phyloP scores from a whole-genome alignment of 2,113 vertebrate species.

The Sarotherodon lohbergeri region DNA sequence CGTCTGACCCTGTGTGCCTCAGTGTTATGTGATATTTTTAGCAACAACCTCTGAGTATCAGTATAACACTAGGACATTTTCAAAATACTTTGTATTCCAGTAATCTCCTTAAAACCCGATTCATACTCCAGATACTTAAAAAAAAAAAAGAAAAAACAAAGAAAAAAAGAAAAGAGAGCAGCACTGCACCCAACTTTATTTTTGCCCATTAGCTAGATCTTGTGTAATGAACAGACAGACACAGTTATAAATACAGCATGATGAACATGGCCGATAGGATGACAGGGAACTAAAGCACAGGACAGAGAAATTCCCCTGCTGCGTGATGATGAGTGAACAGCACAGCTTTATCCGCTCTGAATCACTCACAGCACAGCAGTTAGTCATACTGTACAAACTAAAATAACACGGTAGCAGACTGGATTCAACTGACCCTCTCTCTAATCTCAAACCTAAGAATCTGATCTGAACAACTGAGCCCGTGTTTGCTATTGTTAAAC shows the following conservation, averaged over 20 bases:
- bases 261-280: background rate
- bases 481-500: background rate
- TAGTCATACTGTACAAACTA: constrained; percentile 19
- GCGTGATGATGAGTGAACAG: constrained; percentile 29
- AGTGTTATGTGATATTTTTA: background rate
- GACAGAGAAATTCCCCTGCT: constrained; percentile 27
- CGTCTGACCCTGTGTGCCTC: background rate
- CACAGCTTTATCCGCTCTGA: constrained; percentile 3
- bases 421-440: background rate
- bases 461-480: background rate
- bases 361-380: constrained; percentile 25
- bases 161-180: background rate
- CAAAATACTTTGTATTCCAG: background rate
- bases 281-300: background rate
- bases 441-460: constrained; percentile 2
- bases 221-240: background rate
- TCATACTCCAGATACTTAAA: background rate
- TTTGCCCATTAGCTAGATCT: background rate
- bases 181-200: background rate
- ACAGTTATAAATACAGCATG: constrained; percentile 2
- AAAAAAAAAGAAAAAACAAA: background rate
- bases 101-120: background rate
- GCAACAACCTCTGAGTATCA: background rate
- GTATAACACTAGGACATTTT: background rate
- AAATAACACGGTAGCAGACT: background rate